Conservation (phyloP, 2,797 vertebrate genomes). For the Naso thynnoides region DNA sequence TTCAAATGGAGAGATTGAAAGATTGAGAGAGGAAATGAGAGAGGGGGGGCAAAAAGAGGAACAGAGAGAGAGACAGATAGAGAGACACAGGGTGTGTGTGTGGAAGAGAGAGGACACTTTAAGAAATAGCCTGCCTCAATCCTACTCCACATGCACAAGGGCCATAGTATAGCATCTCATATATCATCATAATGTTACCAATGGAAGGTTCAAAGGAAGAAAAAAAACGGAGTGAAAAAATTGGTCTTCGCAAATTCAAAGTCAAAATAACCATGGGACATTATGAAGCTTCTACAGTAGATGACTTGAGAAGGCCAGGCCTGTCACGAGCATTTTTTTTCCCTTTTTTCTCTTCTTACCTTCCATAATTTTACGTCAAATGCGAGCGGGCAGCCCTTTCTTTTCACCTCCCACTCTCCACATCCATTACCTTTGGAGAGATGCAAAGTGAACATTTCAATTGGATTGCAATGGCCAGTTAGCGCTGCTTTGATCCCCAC, state of each 20-base stretch:
- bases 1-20: constrained; percentile 74
- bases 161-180: constrained; percentile 76
- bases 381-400: constrained; percentile 77
- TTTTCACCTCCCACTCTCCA: constrained; percentile 81
- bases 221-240: constrained; percentile 62
- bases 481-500: constrained; percentile 87
- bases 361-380: constrained; percentile 81
- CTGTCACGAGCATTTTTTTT: constrained; percentile 69
- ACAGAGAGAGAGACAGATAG: constrained; percentile 46
- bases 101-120: constrained; percentile 66
- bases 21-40: constrained; percentile 63
- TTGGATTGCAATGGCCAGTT: constrained; percentile 89
- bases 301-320: constrained; percentile 77
- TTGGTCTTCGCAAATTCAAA: constrained; percentile 77
- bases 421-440: constrained; percentile 86
- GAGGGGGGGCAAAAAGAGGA: constrained; percentile 56
- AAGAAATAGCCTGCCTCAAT: constrained; percentile 76
- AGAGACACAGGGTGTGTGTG: constrained; percentile 18
- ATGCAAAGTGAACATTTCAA: constrained; percentile 89
- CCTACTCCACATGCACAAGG: constrained; percentile 75
- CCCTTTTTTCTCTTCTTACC: constrained; percentile 77
- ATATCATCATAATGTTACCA: constrained; percentile 83
- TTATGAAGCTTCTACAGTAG: constrained; percentile 77
- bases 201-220: constrained; percentile 80
- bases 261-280: constrained; percentile 82